Evolutionary conservation across 30 jellyfish, hydroid and myxozoan genomes (phyloP).

Genomic region (Pelagia noctiluca): DNA sequence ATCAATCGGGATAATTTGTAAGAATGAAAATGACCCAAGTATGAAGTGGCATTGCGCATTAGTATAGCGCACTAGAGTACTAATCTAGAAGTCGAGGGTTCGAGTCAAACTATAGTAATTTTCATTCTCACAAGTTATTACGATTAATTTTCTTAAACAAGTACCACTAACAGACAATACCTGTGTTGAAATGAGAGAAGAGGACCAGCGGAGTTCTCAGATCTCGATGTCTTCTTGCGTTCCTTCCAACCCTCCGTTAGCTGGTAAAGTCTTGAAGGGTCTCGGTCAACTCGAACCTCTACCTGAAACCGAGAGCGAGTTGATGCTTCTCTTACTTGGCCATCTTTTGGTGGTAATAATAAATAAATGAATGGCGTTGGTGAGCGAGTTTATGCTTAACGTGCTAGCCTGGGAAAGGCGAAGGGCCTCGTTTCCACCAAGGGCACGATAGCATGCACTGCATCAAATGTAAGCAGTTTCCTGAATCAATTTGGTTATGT

Average conservation of each 20-base stretch:
- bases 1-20: not conserved
- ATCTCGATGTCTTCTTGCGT: slow-evolving; percentile 53
- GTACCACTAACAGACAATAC: not conserved
- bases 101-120: not conserved
- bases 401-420: not conserved
- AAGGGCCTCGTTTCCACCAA: not conserved
- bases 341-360: too few relatives aligned
- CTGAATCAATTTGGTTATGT: not conserved
- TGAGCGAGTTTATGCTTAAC: too few relatives aligned
- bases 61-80: not conserved
- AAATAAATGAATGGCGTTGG: not conserved
- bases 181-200: slow-evolving; percentile 57
- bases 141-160: too few relatives aligned
- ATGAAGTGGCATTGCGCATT: not conserved
- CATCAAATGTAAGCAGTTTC: not conserved
- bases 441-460: not conserved
- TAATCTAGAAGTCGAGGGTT: not conserved
- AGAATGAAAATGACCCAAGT: not conserved
- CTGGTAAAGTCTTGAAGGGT: slow-evolving; percentile 81
- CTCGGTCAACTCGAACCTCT: slow-evolving; percentile 83
- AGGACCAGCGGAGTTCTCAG: slow-evolving; percentile 45
- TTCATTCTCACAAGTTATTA: too few relatives aligned
- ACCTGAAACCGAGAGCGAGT: slow-evolving; percentile 61
- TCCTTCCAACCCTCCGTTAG: slow-evolving; percentile 88
- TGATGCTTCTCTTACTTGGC: too few relatives aligned